Evolutionary conservation across 2,113 vertebrate species (phyloP).

Genomic region (Setophaga coronata): DNA sequence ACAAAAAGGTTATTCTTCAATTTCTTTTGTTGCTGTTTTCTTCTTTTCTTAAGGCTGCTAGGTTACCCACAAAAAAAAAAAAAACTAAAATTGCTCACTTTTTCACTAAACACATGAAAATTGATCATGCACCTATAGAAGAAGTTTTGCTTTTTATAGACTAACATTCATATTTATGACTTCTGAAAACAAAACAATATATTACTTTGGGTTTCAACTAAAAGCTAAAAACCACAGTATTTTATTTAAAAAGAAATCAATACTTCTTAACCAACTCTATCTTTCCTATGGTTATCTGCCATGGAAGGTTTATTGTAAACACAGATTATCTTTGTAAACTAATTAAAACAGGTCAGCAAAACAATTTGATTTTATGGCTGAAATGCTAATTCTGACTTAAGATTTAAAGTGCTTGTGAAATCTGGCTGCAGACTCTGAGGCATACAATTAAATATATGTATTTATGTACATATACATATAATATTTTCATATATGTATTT

Average conservation of each 20-base stretch:
- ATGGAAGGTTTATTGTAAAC: not conserved
- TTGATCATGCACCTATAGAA: not conserved
- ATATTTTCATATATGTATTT: not conserved
- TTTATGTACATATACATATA: not conserved
- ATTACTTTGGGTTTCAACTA: not conserved
- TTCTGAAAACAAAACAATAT: not conserved
- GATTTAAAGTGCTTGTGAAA: not conserved
- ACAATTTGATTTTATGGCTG: not conserved
- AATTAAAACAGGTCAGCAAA: not conserved
- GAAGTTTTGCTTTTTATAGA: not conserved
- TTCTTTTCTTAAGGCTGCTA: not conserved
- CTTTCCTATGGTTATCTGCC: not conserved
- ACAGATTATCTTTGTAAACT: not conserved
- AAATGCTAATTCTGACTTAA: not conserved
- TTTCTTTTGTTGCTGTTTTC: not conserved
- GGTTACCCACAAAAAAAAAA: not conserved
- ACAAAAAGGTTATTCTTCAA: not conserved
- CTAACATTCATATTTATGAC: not conserved
- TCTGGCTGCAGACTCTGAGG: not conserved
- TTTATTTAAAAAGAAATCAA: not conserved
- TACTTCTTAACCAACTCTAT: not conserved
- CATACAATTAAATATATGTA: not conserved
- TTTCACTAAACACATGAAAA: not conserved
- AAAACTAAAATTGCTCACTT: not conserved
- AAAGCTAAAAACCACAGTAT: not conserved